Conservation (phyloP, 2,888 invertebrate genomes). For the Muscina levida region DNA sequence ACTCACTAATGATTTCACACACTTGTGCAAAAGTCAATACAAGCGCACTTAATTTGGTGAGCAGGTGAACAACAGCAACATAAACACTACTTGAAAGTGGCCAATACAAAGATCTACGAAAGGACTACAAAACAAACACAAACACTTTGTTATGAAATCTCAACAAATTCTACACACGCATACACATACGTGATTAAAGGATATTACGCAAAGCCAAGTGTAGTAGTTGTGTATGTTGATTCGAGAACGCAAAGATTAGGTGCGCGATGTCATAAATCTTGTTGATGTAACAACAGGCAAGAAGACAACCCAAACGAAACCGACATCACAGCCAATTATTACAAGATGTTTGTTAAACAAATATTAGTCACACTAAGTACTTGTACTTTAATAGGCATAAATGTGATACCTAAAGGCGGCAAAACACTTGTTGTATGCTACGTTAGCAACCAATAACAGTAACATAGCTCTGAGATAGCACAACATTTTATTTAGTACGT, state of each 20-base stretch:
- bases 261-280: conserved; percentile 27
- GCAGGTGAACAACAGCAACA: conserved; percentile 10
- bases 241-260: conserved; percentile 3
- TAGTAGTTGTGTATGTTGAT: no score
- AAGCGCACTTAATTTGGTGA: conserved; percentile 38
- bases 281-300: conserved; percentile 21
- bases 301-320: conserved; percentile 18
- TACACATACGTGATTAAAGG: neutral
- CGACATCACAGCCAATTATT: conserved; percentile 14
- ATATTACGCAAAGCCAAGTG: no score
- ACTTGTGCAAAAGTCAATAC: conserved; percentile 48
- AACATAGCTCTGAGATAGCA: neutral
- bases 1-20: conserved; percentile 55
- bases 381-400: conserved; percentile 2
- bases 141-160: neutral
- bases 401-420: neutral
- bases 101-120: conserved; percentile 18
- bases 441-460: conserved; percentile 3
- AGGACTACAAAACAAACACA: conserved; percentile 18
- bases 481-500: conserved; percentile 29
- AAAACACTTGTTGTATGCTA: conserved; percentile 24
- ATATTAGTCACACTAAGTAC: neutral
- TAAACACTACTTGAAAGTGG: conserved; percentile 6
- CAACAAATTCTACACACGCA: conserved; percentile 7
- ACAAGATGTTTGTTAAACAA: neutral